Conservation (phyloP, 2,888 invertebrate species). For the Leptinotarsa juncta region DNA sequence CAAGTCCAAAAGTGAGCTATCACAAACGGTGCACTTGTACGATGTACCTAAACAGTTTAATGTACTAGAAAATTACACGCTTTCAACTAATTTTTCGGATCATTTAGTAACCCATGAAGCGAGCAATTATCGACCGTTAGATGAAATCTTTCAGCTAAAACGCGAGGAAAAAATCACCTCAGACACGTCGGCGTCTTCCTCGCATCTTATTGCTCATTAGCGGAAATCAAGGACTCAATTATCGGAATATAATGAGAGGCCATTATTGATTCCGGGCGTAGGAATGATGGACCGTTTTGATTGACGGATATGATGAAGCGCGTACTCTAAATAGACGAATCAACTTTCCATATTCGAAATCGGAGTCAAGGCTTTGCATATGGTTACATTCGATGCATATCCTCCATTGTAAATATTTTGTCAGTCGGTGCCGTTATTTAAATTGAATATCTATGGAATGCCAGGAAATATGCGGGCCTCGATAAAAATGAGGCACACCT, state of each 20-base stretch:
- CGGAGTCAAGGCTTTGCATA: background rate
- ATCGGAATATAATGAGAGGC: background rate
- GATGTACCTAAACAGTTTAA: too few relatives aligned
- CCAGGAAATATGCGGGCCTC: background rate
- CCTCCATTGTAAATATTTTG: conserved; percentile 1
- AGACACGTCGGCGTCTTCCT: conserved; percentile 7
- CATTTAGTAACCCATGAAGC: background rate
- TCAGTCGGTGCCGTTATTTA: background rate
- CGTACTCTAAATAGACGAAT: background rate
- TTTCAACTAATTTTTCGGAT: background rate
- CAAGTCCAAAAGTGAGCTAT: too few relatives aligned
- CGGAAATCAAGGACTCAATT: conserved; percentile 5
- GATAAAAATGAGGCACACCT: background rate
- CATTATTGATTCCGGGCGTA: background rate
- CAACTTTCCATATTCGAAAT: conserved; percentile 12
- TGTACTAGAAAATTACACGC: too few relatives aligned
- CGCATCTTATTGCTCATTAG: conserved; percentile 6
- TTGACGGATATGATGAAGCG: background rate
- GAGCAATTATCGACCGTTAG: conserved; percentile 6
- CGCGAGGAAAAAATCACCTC: background rate
- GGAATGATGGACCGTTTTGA: background rate
- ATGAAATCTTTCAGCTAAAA: background rate
- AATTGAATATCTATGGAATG: background rate
- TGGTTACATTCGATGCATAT: background rate
- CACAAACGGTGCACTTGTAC: too few relatives aligned